These are phyloP conservation scores for Scophthalmus maximus DNA, from an alignment of 2,113 vertebrate genomes.

Conservation along the genomic window DNA sequence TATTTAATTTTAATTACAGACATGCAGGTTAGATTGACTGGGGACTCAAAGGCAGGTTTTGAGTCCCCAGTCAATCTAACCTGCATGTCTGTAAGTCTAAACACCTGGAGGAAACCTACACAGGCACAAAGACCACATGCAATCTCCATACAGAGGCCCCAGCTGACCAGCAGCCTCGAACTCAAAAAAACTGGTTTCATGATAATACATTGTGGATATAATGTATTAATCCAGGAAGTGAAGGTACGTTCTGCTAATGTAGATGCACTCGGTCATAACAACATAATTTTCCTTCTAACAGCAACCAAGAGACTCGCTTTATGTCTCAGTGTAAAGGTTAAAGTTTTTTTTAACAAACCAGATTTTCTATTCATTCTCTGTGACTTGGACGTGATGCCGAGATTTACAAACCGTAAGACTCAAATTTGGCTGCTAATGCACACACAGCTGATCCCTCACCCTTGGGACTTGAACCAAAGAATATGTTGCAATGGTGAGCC, in stretches of 20 bases:
- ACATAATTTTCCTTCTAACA: slow-evolving; percentile 33
- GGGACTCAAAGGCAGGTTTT: no score
- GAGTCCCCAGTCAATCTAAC: no score
- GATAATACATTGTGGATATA: no score
- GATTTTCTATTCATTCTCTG: slow-evolving; percentile 7
- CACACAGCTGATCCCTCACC: slow-evolving; percentile 60
- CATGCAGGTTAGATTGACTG: no score
- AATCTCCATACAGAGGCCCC: no score
- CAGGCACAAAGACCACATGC: no score
- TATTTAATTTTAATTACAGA: no score
- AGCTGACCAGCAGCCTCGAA: no score
- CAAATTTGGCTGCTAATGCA: slow-evolving; percentile 53
- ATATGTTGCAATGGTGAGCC: slow-evolving; percentile 44
- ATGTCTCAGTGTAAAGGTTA: not conserved
- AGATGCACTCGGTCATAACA: slow-evolving; percentile 30
- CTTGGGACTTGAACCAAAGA: slow-evolving; percentile 41
- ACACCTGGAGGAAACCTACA: no score
- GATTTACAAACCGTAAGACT: slow-evolving; percentile 28
- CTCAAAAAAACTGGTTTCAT: no score
- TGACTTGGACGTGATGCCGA: slow-evolving; percentile 8
- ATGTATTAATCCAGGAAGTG: slow-evolving; percentile 28
- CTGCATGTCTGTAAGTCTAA: no score
- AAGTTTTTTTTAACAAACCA: slow-evolving; percentile 34
- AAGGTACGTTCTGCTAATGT: slow-evolving; percentile 9
- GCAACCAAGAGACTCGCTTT: slow-evolving; percentile 21